phyloP scores from a whole-genome alignment of 2,113 vertebrate species.

The Neogale vison region DNA sequence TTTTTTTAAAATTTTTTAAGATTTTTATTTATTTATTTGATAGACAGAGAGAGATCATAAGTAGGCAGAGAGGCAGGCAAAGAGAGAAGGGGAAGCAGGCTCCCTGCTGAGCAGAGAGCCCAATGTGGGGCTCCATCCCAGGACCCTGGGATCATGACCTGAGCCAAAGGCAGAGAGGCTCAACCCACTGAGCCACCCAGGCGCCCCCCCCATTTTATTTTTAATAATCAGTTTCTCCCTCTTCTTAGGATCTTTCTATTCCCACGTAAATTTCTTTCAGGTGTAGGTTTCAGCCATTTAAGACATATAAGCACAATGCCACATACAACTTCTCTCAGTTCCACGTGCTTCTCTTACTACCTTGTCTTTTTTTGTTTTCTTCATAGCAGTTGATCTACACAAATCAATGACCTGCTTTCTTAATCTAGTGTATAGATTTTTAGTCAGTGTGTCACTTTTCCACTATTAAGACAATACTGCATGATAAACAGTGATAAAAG shows the following conservation, averaged over 20 bases:
- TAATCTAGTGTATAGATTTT: background rate
- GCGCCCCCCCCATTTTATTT: background rate
- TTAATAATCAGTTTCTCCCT: background rate
- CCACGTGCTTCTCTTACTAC: background rate
- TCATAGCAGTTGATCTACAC: background rate
- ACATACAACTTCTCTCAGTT: background rate
- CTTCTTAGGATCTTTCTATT: background rate
- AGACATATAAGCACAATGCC: background rate
- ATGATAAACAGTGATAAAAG: background rate
- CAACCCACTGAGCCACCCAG: no score
- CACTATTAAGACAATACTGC: background rate
- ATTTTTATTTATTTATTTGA: no score
- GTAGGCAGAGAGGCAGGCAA: no score
- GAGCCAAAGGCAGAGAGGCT: no score
- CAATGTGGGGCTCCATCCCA: no score
- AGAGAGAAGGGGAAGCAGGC: no score
- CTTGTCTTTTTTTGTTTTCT: background rate
- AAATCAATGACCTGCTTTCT: background rate
- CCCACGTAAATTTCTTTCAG: background rate
- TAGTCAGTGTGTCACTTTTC: background rate
- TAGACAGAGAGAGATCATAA: no score
- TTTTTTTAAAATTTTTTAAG: background rate
- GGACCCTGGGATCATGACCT: no score
- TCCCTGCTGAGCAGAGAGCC: no score
- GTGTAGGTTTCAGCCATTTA: background rate